A percentile compares a stretch with the other conserved stretches of the same genome.
Evolutionary conservation across 2,888 invertebrate species (phyloP).

Genomic region (Synanthedon andrenaeformis): DNA sequence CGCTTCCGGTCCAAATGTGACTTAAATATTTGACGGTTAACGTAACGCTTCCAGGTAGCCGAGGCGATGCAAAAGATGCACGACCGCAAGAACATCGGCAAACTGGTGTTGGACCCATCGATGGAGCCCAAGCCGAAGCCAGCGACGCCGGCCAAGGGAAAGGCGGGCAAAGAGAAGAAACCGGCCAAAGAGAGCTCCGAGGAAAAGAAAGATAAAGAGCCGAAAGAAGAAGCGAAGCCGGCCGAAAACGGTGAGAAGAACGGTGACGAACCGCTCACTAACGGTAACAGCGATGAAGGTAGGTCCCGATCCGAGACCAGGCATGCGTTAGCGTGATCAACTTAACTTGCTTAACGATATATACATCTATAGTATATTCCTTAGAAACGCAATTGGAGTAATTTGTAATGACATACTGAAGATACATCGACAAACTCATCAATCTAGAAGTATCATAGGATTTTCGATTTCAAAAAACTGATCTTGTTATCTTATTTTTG

Average conservation of each 20-base stretch:
- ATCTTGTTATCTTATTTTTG: too few relatives aligned
- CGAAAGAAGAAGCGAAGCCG: slow-evolving; percentile 54
- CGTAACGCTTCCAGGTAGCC: slow-evolving; percentile 68
- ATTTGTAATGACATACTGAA: too few relatives aligned
- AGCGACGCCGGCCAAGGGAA: slow-evolving; percentile 81
- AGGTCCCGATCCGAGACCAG: slow-evolving; percentile 38
- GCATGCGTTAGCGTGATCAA: slow-evolving; percentile 37
- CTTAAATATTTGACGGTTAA: too few relatives aligned
- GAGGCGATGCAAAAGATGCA: slow-evolving; percentile 95
- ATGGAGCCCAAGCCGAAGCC: slow-evolving; percentile 84
- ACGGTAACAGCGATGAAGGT: slow-evolving; percentile 70
- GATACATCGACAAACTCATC: too few relatives aligned
- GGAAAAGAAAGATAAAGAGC: slow-evolving; percentile 74
- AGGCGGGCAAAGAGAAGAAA: slow-evolving; percentile 79
- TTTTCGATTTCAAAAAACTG: too few relatives aligned
- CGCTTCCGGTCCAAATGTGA: background rate
- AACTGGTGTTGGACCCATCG: slow-evolving; percentile 85
- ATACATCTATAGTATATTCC: slow-evolving; percentile 17
- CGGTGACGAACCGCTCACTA: slow-evolving; percentile 64
- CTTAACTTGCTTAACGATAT: slow-evolving; percentile 28
- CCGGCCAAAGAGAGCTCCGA: slow-evolving; percentile 74
- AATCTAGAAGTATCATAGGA: too few relatives aligned
- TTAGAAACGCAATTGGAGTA: background rate
- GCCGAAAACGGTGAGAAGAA: slow-evolving; percentile 61
- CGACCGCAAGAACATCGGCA: slow-evolving; percentile 91